phyloP scores from a whole-genome alignment of 2,888 invertebrate genomes.

The Cataglyphis livida region DNA sequence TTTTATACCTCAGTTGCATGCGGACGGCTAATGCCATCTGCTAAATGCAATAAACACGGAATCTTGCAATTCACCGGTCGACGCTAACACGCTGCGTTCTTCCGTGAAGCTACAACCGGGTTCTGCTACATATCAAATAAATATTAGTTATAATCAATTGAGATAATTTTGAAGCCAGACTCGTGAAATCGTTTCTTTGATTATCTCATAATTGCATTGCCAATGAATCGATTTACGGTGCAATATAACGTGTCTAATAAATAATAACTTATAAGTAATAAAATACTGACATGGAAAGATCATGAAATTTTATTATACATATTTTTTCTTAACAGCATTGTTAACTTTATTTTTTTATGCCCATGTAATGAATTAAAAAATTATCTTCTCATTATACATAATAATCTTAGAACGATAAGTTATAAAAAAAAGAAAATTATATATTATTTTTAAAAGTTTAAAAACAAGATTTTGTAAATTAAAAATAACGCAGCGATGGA shows the following conservation, averaged over 20 bases:
- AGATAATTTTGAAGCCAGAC: constrained; percentile 51
- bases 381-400: not conserved
- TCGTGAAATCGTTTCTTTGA: constrained; percentile 41
- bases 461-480: not conserved
- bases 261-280: not conserved
- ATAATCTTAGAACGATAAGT: not conserved
- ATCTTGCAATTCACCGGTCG: constrained; percentile 78
- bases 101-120: constrained; percentile 64
- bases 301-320: not conserved
- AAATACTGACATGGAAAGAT: not conserved
- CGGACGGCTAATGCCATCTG: constrained; percentile 79
- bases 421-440: not conserved
- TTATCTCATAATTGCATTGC: constrained; percentile 30
- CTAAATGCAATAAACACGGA: constrained; percentile 82
- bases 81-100: constrained; percentile 65
- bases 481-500: not conserved
- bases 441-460: not conserved
- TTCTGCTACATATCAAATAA: constrained; percentile 62
- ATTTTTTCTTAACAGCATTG: not conserved
- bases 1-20: constrained; percentile 78
- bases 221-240: constrained; percentile 25
- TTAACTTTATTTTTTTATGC: not conserved
- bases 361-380: not conserved
- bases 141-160: constrained; percentile 65
- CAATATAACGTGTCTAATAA: constrained; percentile 1